Evolutionary conservation across 2,797 vertebrate genomes (phyloP), one percentile per base, ranked within the genome.

Genomic region (Aeoliscus strigatus): DNA sequence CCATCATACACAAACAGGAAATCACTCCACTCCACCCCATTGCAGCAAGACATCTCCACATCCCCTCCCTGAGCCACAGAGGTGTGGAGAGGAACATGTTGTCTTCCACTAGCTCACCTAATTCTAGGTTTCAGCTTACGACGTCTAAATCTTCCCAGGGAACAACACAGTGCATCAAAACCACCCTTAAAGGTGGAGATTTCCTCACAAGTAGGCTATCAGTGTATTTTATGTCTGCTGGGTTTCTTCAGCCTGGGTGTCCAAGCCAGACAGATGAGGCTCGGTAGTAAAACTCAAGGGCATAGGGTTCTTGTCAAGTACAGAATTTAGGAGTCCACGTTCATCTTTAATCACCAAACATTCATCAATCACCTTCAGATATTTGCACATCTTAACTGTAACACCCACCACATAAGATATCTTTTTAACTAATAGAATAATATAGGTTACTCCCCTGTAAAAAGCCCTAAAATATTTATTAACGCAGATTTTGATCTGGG

Each of bases 1-100:
- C 34, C 52, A 80, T 80, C 79, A 58, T 18, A 10, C 49, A 34
- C 71, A 75, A 71, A 81, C 82, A 85, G 82, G 82, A 86, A 84
- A 66, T 68, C 61, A 66, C 27, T 72, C 70, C 66, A 56, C 77
- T 64, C 72, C 79, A 54, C 77, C 79, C 77, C 21, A 39, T 64
- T 65, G 50, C 66, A 45, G 51, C 27, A n/a, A 27, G 63, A 72
- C 73, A 72, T 49, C 63, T 49, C 39, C 56, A 52, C 54, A 44
- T 46, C 50, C 39, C 16, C 16, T 5, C 23, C 14, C 51, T 26
- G 26, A 54, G 43, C 51, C 50, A 47, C 44, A 1, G 25, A 49
- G 29, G 52, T 56, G 21, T 4, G 29, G 25, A 25, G 2, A 28
- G 35, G 29, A 54, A 39, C 9, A 31, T 15, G n/a, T n/a, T 27